Evolutionary conservation across 2,797 vertebrate species (phyloP).

Genomic region (Falco cherrug): DNA sequence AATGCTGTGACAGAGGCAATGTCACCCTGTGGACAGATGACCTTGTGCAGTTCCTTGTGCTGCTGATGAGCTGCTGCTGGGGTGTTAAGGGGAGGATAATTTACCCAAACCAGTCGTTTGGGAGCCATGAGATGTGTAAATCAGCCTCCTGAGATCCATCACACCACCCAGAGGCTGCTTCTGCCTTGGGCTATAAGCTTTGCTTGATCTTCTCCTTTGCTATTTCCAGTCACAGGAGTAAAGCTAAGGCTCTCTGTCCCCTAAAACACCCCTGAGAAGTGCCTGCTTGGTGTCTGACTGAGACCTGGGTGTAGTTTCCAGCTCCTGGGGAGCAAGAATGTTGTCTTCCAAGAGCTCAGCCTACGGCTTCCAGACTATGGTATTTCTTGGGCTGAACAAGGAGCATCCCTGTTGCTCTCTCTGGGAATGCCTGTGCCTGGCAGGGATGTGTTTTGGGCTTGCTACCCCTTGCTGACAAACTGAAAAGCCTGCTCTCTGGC

Average conservation of each 20-base stretch:
- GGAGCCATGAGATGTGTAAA: neutral
- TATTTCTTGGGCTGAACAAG: neutral
- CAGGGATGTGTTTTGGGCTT: neutral
- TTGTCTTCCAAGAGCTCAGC: neutral
- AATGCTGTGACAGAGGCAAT: neutral
- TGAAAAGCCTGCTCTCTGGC: fast-evolving
- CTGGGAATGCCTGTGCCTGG: neutral
- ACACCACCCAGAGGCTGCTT: neutral
- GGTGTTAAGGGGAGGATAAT: neutral
- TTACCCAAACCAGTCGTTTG: neutral
- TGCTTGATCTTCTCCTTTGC: neutral
- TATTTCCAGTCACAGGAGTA: neutral
- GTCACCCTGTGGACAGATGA: neutral
- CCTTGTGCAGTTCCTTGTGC: neutral
- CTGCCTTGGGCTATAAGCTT: neutral
- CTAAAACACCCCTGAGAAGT: neutral
- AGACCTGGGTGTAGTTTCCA: neutral
- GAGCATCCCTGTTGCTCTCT: neutral
- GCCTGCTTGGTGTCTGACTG: neutral
- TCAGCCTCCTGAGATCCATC: neutral
- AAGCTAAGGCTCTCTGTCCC: neutral
- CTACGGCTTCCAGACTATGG: neutral
- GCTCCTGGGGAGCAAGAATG: neutral
- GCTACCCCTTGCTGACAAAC: neutral
- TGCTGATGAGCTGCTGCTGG: neutral